These are phyloP conservation scores for Polyodon spathula DNA, from an alignment of 2,113 vertebrate genomes.

Conservation along the genomic window DNA sequence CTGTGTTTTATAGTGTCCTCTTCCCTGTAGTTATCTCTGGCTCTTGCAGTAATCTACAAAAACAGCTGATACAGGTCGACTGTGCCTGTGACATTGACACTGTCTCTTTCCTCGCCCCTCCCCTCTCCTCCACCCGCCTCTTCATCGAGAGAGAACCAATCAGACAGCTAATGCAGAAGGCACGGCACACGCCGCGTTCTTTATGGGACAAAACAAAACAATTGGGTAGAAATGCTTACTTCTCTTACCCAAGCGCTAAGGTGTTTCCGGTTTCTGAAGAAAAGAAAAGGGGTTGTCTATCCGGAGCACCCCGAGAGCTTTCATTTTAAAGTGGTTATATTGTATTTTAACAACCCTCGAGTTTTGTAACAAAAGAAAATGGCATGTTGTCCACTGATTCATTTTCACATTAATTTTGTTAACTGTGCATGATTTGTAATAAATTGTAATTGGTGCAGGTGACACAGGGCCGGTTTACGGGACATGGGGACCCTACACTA, in stretches of 20 bases:
- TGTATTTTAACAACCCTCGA: too few species aligned
- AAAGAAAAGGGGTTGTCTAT: too few species aligned
- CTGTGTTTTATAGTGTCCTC: constrained; percentile 4
- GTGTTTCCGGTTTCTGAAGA: too few species aligned
- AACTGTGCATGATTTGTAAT: too few species aligned
- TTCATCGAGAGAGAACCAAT: constrained; percentile 32
- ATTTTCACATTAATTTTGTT: too few species aligned
- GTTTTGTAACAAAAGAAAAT: too few species aligned
- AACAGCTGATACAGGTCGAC: constrained; percentile 34
- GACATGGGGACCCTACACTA: too few species aligned
- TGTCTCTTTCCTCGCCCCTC: constrained; percentile 6
- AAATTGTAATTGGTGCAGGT: too few species aligned
- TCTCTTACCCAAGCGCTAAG: not conserved
- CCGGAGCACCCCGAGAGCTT: too few species aligned
- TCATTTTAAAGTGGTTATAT: too few species aligned
- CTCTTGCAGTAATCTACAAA: constrained; percentile 17
- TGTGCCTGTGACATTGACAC: constrained; percentile 37
- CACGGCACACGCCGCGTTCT: not conserved
- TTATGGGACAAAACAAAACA: constrained; percentile 1
- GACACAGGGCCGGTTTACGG: too few species aligned
- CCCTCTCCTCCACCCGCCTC: constrained; percentile 21
- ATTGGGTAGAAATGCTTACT: not conserved
- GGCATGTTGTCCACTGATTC: too few species aligned
- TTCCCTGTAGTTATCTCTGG: constrained; percentile 10
- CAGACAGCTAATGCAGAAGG: not conserved